A percentile compares a stretch with the other conserved stretches of the same genome.
phyloP scores from a whole-genome alignment of 2,113 vertebrate genomes.

The Anthoscopus minutus region DNA sequence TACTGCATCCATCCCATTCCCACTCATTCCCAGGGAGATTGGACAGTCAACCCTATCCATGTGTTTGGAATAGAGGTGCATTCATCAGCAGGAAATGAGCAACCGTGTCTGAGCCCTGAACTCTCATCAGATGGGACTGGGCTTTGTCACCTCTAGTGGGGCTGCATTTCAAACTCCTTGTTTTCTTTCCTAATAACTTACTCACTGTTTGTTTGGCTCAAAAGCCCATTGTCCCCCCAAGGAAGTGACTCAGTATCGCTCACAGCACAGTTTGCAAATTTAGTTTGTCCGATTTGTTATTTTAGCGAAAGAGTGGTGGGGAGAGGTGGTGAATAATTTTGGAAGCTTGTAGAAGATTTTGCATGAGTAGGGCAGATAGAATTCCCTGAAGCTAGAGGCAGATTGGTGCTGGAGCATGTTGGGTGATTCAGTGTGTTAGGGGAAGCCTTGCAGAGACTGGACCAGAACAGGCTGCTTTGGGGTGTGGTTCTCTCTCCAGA shows the following conservation, averaged over 20 bases:
- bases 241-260: slow-evolving; percentile 34
- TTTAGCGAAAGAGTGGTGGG: not conserved
- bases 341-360: not conserved
- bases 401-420: not conserved
- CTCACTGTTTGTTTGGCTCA: not conserved
- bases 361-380: not conserved
- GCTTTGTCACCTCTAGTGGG: not conserved
- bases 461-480: not conserved
- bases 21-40: accelerated
- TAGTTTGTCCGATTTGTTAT: not conserved
- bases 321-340: not conserved
- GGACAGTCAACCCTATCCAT: accelerated
- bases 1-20: not conserved
- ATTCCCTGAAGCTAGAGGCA: not conserved
- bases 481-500: not conserved
- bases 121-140: not conserved
- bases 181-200: not conserved
- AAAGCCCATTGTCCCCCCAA: not conserved
- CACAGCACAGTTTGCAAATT: not conserved
- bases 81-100: slow-evolving; percentile 25
- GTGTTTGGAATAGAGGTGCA: not conserved
- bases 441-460: not conserved
- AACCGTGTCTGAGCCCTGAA: not conserved
- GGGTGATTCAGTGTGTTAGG: not conserved
- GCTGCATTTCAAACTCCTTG: not conserved